These are phyloP conservation scores for Lepus europaeus DNA, from an alignment of 2,113 vertebrate species.

Conservation along the genomic window DNA sequence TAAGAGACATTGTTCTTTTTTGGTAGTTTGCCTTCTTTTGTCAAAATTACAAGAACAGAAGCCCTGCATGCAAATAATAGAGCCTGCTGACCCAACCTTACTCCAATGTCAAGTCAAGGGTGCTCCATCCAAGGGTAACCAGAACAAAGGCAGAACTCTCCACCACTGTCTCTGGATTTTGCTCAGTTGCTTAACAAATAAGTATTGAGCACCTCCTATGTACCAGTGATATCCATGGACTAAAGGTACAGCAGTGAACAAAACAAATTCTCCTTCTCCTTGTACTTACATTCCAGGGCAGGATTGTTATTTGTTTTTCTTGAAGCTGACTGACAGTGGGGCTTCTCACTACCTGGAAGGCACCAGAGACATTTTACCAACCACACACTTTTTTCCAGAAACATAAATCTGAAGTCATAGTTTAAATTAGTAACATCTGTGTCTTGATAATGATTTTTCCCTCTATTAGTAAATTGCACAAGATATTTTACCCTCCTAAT, in stretches of 20 bases:
- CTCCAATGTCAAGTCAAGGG: background rate
- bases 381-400: background rate
- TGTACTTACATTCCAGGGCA: background rate
- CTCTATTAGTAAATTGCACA: background rate
- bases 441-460: background rate
- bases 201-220: background rate
- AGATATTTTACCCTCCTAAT: background rate
- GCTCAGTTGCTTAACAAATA: background rate
- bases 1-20: background rate
- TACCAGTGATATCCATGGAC: background rate
- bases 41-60: constrained; percentile 39
- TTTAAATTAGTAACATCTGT: background rate
- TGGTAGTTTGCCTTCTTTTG: background rate
- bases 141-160: background rate
- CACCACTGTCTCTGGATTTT: background rate
- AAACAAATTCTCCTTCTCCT: background rate
- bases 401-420: background rate
- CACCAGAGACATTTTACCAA: background rate
- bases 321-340: no score
- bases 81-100: background rate
- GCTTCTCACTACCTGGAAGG: background rate
- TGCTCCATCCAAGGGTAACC: background rate
- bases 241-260: background rate
- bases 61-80: background rate
- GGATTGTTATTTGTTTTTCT: background rate